phyloP scores from a whole-genome alignment of 2,888 invertebrate species.

The Yponomeuta sedellus region DNA sequence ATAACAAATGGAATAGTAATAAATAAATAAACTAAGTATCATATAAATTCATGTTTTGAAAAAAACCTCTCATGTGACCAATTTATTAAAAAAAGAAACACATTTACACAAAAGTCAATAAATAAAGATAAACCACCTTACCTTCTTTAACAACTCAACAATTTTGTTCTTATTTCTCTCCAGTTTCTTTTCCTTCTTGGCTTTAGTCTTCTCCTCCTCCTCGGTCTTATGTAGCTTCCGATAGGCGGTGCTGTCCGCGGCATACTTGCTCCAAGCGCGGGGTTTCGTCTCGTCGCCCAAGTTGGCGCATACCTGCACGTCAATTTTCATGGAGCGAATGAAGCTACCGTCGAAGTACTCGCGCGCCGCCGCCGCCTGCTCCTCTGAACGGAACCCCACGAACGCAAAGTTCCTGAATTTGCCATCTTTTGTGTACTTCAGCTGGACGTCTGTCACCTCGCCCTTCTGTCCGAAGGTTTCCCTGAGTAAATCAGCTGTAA shows the following conservation, averaged over 20 bases:
- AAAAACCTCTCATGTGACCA: too few relatives aligned
- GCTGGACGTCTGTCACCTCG: conserved; percentile 92
- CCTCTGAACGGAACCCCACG: conserved; percentile 89
- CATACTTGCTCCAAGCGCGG: conserved; percentile 95
- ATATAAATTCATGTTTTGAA: too few relatives aligned
- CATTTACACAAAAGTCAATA: too few relatives aligned
- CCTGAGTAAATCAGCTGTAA: conserved; percentile 85
- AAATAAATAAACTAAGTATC: too few relatives aligned
- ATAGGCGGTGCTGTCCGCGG: conserved; percentile 83
- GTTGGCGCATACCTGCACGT: conserved; percentile 83
- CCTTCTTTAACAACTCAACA: conserved; percentile 81
- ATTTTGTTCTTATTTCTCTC: conserved; percentile 74
- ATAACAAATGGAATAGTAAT: too few relatives aligned
- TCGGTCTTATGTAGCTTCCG: conserved; percentile 68
- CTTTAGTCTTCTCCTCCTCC: conserved; percentile 43
- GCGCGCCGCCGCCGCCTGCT: conserved; percentile 86
- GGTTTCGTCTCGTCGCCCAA: conserved; percentile 85
- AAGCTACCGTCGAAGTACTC: conserved; percentile 89
- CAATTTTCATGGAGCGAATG: conserved; percentile 88
- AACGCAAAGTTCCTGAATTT: conserved; percentile 96
- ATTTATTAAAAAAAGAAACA: too few relatives aligned
- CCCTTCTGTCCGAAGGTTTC: conserved; percentile 88
- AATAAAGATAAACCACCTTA: conserved; percentile 30
- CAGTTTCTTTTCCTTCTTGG: conserved; percentile 49
- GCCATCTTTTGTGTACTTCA: conserved; percentile 95